These are phyloP conservation scores for Phrynosoma blainvillii DNA, from an alignment of 2,113 vertebrate genomes.

Conservation along the genomic window DNA sequence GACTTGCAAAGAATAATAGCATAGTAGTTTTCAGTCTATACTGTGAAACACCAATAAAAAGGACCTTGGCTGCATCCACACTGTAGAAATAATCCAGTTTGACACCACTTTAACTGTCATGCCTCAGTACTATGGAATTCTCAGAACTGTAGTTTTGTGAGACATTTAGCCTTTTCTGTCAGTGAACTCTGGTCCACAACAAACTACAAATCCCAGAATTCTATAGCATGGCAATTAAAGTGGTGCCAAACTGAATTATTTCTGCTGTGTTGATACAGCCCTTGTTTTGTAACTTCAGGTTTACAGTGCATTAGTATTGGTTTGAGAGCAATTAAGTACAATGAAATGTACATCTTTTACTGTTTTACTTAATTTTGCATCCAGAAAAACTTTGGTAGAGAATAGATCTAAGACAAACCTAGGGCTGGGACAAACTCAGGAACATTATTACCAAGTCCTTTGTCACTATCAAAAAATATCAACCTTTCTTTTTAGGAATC, in stretches of 20 bases:
- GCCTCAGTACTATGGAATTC: too few relatives aligned
- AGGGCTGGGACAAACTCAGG: too few relatives aligned
- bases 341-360: neutral
- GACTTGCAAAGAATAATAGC: too few relatives aligned
- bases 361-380: neutral
- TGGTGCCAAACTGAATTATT: too few relatives aligned
- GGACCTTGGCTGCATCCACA: neutral
- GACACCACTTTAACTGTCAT: too few relatives aligned
- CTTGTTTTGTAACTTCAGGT: neutral
- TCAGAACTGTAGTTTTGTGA: too few relatives aligned
- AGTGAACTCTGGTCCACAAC: too few relatives aligned
- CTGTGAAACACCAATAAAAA: neutral
- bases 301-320: neutral
- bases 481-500: neutral
- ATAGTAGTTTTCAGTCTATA: neutral
- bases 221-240: too few relatives aligned
- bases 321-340: neutral
- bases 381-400: neutral
- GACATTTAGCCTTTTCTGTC: too few relatives aligned
- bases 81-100: too few relatives aligned
- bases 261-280: too few relatives aligned
- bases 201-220: too few relatives aligned
- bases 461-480: neutral
- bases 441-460: neutral
- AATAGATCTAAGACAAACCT: neutral